Percentiles rank a stretch among this genome's conserved stretches.
phyloP scores from a whole-genome alignment of 1,140 invertebrate genomes.

The Schmidtea mediterranea region DNA sequence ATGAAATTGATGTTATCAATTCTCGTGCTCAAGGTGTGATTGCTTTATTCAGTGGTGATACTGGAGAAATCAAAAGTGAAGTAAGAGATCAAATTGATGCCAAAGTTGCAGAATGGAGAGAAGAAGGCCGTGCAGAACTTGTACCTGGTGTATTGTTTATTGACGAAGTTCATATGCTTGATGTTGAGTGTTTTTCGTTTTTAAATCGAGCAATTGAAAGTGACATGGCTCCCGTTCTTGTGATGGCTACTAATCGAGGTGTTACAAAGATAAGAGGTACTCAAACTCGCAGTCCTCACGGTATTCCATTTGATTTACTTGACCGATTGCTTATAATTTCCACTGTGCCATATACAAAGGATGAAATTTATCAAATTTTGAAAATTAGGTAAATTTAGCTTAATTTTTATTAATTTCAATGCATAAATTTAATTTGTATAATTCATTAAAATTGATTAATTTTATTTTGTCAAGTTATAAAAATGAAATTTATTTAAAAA shows the following conservation, averaged over 20 bases:
- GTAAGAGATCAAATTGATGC: constrained; percentile 79
- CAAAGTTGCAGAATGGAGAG: constrained; percentile 92
- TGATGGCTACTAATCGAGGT: constrained; percentile 95
- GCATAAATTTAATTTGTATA: too few species aligned
- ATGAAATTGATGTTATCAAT: constrained; percentile 94
- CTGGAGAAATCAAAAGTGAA: constrained; percentile 90
- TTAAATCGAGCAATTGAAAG: constrained; percentile 78
- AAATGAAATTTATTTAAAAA: too few species aligned
- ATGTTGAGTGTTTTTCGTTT: constrained; percentile 94
- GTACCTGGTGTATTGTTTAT: constrained; percentile 53
- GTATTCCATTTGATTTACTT: constrained; percentile 75
- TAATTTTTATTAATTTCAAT: too few species aligned
- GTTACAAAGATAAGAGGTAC: constrained; percentile 83
- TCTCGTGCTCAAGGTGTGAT: constrained; percentile 82
- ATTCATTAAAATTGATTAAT: too few species aligned
- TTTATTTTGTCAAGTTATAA: too few species aligned
- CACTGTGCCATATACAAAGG: constrained; percentile 57
- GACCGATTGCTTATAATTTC: constrained; percentile 81
- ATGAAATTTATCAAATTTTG: constrained; percentile 65
- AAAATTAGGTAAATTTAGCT: constrained; percentile 62
- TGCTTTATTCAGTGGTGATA: constrained; percentile 84
- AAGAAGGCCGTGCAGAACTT: constrained; percentile 94
- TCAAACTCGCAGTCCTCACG: constrained; percentile 69
- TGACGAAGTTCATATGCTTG: constrained; percentile 73
- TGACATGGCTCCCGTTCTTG: constrained; percentile 81